Percentiles rank a stretch among this genome's conserved stretches.
Conservation (phyloP, 2,888 invertebrate genomes). For the Epinotia ramella region DNA sequence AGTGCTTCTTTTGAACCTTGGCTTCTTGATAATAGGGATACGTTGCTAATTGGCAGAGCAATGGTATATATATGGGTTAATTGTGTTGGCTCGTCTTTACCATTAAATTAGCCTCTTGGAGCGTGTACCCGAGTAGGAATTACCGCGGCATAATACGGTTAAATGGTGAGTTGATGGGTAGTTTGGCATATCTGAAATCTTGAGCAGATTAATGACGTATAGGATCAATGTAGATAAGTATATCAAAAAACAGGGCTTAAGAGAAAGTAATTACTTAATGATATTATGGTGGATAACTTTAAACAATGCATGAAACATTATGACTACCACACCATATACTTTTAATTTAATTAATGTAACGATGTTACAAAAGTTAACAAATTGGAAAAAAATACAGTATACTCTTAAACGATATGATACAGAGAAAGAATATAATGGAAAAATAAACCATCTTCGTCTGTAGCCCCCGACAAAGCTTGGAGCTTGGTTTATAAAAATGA, state of each 20-base stretch:
- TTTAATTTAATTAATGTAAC: neutral
- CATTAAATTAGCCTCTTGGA: slow-evolving; percentile 43
- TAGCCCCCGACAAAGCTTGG: too few species aligned
- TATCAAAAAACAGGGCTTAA: neutral
- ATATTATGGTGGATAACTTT: neutral
- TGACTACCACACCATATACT: neutral
- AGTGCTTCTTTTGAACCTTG: slow-evolving; percentile 47
- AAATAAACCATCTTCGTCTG: too few species aligned
- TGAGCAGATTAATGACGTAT: slow-evolving; percentile 14
- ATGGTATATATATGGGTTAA: slow-evolving; percentile 44
- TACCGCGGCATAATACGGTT: slow-evolving; percentile 42
- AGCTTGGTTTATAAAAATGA: too few species aligned
- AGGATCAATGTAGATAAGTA: neutral
- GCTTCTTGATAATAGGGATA: slow-evolving; percentile 31
- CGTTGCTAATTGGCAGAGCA: slow-evolving; percentile 38
- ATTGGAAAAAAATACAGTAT: neutral
- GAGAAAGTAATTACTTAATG: neutral
- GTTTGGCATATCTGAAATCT: slow-evolving; percentile 25
- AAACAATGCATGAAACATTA: neutral
- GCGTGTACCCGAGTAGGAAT: slow-evolving; percentile 36
- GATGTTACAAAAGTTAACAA: neutral
- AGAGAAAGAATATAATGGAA: too few species aligned
- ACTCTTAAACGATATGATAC: too few species aligned
- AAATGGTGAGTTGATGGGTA: slow-evolving; percentile 33
- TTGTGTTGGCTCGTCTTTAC: slow-evolving; percentile 45